phyloP scores from a whole-genome alignment of 2,888 invertebrate species.

The Drosophila subsilvestris region DNA sequence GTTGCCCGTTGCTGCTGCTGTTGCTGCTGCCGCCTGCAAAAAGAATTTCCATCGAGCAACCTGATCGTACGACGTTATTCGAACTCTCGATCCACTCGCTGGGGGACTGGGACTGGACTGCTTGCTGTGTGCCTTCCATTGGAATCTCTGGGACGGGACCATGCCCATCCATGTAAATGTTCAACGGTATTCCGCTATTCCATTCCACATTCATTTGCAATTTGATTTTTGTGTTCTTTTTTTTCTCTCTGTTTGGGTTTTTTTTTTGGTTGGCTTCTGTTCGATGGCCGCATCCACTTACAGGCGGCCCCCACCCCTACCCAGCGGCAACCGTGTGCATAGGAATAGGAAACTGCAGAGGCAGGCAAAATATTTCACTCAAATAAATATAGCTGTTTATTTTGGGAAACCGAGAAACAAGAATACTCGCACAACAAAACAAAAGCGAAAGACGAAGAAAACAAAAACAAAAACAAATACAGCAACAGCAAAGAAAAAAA shows the following conservation, averaged over 20 bases:
- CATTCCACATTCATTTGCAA: slow-evolving; percentile 29
- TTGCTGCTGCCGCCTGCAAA: background rate
- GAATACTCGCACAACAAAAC: background rate
- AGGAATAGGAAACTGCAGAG: slow-evolving; percentile 60
- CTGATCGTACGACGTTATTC: slow-evolving; percentile 34
- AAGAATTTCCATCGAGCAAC: slow-evolving; percentile 36
- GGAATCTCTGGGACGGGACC: slow-evolving; percentile 18
- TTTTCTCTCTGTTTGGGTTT: background rate
- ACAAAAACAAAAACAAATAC: no score
- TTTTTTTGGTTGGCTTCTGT: slow-evolving; percentile 15
- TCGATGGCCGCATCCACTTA: slow-evolving; percentile 62
- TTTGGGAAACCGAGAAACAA: slow-evolving; percentile 37
- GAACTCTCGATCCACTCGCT: slow-evolving; percentile 8
- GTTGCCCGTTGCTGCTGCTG: background rate
- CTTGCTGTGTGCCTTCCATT: background rate
- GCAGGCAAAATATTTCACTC: slow-evolving; percentile 55
- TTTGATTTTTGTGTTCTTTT: slow-evolving; percentile 27
- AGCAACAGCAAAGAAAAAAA: background rate
- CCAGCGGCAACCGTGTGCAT: slow-evolving; percentile 1
- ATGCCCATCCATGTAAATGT: slow-evolving; percentile 26
- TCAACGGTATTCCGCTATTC: slow-evolving; percentile 31
- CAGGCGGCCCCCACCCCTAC: slow-evolving; percentile 14
- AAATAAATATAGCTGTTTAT: slow-evolving; percentile 43
- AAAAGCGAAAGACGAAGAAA: background rate
- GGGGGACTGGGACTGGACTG: background rate